Percentiles rank a stretch among this genome's conserved stretches.
Evolutionary conservation across 2,113 vertebrate species (phyloP).

Genomic region (Tachysurus vachellii): DNA sequence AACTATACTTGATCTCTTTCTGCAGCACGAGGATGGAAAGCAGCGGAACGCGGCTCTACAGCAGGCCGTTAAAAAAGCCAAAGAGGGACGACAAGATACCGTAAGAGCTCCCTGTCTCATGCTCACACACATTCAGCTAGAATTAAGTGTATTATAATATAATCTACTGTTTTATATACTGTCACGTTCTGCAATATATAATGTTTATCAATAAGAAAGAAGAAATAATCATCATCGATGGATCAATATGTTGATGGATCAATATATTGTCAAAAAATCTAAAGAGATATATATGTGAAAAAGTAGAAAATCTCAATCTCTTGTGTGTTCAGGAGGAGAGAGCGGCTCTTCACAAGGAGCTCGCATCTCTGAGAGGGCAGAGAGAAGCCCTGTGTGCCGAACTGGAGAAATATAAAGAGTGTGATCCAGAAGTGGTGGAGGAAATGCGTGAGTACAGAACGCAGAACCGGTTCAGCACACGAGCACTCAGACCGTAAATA

Average conservation of each 20-base stretch:
- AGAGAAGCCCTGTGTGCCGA: conserved; percentile 77
- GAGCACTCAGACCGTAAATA: not conserved
- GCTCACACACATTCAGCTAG: not conserved
- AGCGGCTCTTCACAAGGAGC: conserved; percentile 74
- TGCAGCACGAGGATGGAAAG: conserved; percentile 79
- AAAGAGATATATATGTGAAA: no score
- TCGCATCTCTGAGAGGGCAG: conserved; percentile 76
- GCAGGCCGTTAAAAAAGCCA: conserved; percentile 81
- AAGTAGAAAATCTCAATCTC: no score
- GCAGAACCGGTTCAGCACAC: not conserved
- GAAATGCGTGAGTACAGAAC: conserved; percentile 86
- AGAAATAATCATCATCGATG: no score
- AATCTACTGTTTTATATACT: not conserved
- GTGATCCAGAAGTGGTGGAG: conserved; percentile 89
- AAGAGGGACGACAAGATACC: conserved; percentile 86
- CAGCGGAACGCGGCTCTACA: conserved; percentile 76
- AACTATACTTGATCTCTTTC: conserved; percentile 31
- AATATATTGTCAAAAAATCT: no score
- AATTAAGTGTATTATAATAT: not conserved
- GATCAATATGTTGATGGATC: no score
- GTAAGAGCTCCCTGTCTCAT: conserved; percentile 71
- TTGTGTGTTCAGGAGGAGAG: conserved; percentile 78
- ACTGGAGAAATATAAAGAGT: conserved; percentile 88
- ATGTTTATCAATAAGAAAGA: no score
- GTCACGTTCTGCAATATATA: no score